Evolutionary conservation across 2,888 invertebrate species (phyloP), one percentile per base, ranked within the genome.

Genomic region (Meliscaeva auricollis): DNA sequence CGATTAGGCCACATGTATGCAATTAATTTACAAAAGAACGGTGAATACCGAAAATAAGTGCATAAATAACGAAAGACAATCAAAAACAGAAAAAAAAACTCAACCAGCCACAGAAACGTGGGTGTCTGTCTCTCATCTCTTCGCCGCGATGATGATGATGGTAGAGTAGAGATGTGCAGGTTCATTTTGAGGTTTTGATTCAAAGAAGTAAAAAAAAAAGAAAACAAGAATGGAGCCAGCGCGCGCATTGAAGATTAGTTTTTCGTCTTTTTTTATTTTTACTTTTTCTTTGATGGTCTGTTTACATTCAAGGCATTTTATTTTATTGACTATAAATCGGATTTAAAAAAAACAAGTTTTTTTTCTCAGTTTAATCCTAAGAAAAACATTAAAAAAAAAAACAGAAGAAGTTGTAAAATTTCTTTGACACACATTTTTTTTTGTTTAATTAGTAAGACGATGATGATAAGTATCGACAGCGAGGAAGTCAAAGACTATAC

Each of bases 61-160:
- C 41, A 70, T 17, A 54, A 26, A 20, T 9, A 64, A 17, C n/a
- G 6, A 3, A 26, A n/a, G n/a, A n/a, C n/a, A n/a, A n/a, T n/a
- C 26, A 38, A 64, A 54, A 9, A 46, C 13, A 54, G 8, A 11
- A 3, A 9, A 11, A 41, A 58, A 46, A 35, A n/a, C n/a, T n/a
- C n/a, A n/a, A n/a, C n/a, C n/a, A 30, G 32, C 13, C 20, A 66
- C 32, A 74, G 13, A 38, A 73, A 78, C 79, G 84, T 84, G 79
- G 84, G 84, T 75, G 84, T 56, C 58, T 78, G 41, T 9, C 15
- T 64, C 2, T 58, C 44, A n/a, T 58, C 35, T 41, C 20, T 22
- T 15, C 15, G 2, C 35, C 17, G 13, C 35, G 17, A 32, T 9
- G 7, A 9, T 6, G 56, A 0, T 11, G 11, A 22, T 41, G 60